phyloP scores from a whole-genome alignment of 2,888 invertebrate genomes.

The Alcis repandata region DNA sequence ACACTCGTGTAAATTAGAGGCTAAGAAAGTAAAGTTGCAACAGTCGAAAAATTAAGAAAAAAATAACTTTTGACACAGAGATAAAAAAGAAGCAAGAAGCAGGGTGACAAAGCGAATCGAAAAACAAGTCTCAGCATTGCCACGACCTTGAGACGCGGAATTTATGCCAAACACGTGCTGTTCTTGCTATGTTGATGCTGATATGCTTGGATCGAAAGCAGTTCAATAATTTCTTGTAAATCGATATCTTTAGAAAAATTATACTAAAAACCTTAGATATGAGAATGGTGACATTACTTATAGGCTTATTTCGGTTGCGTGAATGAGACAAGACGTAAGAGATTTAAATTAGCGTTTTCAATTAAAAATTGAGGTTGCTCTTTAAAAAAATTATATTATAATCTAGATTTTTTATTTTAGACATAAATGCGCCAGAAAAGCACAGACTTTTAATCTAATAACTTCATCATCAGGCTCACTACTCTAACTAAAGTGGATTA shows the following conservation, averaged over 20 bases:
- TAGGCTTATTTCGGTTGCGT: neutral
- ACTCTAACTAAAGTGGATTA: too few species aligned
- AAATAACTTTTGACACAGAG: too few species aligned
- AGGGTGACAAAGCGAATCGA: conserved; percentile 23
- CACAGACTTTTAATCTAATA: too few species aligned
- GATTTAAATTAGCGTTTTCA: neutral
- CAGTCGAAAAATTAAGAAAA: too few species aligned
- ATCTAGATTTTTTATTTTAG: too few species aligned
- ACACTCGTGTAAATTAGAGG: too few species aligned
- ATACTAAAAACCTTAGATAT: neutral
- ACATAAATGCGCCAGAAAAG: too few species aligned
- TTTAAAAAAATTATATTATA: too few species aligned
- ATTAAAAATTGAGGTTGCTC: too few species aligned
- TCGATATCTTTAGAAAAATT: neutral
- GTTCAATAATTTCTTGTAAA: conserved; percentile 21
- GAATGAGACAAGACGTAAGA: too few species aligned
- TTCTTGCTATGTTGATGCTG: conserved; percentile 49
- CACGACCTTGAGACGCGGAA: conserved; percentile 59
- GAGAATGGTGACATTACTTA: neutral
- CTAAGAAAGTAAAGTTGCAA: too few species aligned
- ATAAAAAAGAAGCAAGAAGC: conserved; percentile 12
- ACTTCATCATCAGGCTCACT: too few species aligned
- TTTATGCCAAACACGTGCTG: conserved; percentile 69
- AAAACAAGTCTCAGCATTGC: conserved; percentile 26
- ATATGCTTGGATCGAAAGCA: conserved; percentile 35